Evolutionary conservation across 2,888 invertebrate genomes (phyloP), one percentile per base, ranked within the genome.

Genomic region (Idaea biselata): DNA sequence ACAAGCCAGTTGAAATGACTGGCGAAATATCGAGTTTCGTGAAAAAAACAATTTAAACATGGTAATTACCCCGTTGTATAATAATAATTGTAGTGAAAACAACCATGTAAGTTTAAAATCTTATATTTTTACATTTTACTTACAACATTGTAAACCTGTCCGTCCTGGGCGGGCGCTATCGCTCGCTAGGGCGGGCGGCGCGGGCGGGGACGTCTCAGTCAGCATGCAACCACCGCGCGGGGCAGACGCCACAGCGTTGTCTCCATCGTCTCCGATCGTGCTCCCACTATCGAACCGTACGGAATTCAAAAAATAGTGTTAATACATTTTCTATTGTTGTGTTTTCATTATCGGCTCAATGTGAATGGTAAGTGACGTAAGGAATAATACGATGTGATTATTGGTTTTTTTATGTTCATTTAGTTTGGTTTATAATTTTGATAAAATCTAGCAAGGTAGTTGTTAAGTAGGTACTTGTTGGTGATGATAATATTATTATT

Each of bases 131-230:
- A 25, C 25, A 25, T 25, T 25, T 25, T 3, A 25, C 25, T 17
- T 55, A 17, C 16, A 55, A 55, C 55, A 55, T 44, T 44, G 44
- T 60, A 62, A 60, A 61, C 60, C 61, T 64, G 56, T n/a, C 60
- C 62, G 77, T 68, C 82, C 81, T 84, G 89, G 89, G 90, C 90
- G 90, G 83, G 78, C 80, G 79, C 75, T 77, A 75, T 73, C 69
- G 76, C 77, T 84, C 78, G 86, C 89, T 88, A 88, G 88, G 89
- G 88, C 88, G 88, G 86, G 76, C 83, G 80, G 88, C 89, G 88
- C 88, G 88, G 86, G 76, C 83, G 80, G 82, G 79, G 70, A 69
- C 67, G 16, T 18, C 54, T 75, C 86, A 90, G 89, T 91, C 81
- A 84, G 77, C 77, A 85, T 85, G 86, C 80, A 77, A 65, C 76